phyloP scores from a whole-genome alignment of 2,888 invertebrate species.

The Tiliacea aurago region DNA sequence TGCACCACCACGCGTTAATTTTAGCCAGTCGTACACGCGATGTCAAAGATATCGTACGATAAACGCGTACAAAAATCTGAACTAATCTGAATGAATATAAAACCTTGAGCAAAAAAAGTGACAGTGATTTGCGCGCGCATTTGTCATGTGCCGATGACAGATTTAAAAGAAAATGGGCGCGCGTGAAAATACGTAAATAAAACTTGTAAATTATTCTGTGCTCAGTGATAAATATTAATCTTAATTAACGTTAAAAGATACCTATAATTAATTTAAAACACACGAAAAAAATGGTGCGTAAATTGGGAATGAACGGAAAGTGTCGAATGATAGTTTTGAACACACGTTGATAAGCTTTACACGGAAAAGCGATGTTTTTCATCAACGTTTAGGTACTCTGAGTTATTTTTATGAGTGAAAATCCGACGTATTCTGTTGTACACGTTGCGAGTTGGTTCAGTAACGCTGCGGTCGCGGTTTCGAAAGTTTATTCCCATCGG shows the following conservation, averaged over 20 bases:
- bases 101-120: slow-evolving; percentile 43
- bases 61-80: slow-evolving; percentile 62
- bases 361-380: slow-evolving; percentile 77
- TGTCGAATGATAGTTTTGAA: slow-evolving; percentile 58
- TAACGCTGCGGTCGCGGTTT: slow-evolving; percentile 66
- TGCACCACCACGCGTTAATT: slow-evolving; percentile 82
- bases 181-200: slow-evolving; percentile 28
- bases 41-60: slow-evolving; percentile 82
- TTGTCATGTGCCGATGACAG: slow-evolving; percentile 57
- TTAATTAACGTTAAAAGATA: slow-evolving; percentile 17
- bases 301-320: slow-evolving; percentile 38
- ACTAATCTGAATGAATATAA: slow-evolving; percentile 53
- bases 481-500: slow-evolving; percentile 63
- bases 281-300: slow-evolving; percentile 33
- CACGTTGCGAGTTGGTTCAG: slow-evolving; percentile 63
- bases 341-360: slow-evolving; percentile 62
- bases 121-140: slow-evolving; percentile 59
- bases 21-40: slow-evolving; percentile 89
- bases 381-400: slow-evolving; percentile 70
- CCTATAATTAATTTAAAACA: slow-evolving; percentile 16
- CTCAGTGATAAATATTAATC: slow-evolving; percentile 23
- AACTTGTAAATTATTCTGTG: slow-evolving; percentile 32
- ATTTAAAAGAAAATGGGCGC: slow-evolving; percentile 48
- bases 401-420: slow-evolving; percentile 84
- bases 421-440: slow-evolving; percentile 71